Percentiles rank a stretch among this genome's conserved stretches.
These are phyloP conservation scores for Cyrtodaria siliqua DNA, from an alignment of 2,888 invertebrate species.

Conservation along the genomic window DNA sequence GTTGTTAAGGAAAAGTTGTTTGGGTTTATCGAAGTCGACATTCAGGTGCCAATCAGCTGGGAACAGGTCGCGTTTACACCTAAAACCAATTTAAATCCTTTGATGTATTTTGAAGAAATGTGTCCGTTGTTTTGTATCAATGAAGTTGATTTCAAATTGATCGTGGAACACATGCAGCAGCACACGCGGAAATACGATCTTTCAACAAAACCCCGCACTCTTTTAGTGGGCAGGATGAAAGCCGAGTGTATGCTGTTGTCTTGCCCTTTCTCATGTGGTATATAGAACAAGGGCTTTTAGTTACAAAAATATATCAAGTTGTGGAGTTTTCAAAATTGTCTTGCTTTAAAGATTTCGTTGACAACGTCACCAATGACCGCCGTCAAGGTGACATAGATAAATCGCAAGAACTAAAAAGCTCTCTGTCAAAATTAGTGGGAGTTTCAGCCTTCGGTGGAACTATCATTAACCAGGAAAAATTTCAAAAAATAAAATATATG, in stretches of 20 bases:
- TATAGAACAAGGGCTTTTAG: conserved; percentile 28
- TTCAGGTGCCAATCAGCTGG: conserved; percentile 23
- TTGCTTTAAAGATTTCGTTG: conserved; percentile 30
- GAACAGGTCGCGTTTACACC: conserved; percentile 4
- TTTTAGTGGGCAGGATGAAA: conserved; percentile 33
- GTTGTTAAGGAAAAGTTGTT: conserved; percentile 21
- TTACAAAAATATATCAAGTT: conserved; percentile 30
- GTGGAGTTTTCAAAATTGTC: conserved; percentile 22
- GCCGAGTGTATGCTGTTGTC: conserved; percentile 18
- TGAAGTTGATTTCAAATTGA: conserved; percentile 11
- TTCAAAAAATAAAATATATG: too few species aligned
- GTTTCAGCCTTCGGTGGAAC: too few species aligned
- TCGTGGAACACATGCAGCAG: conserved; percentile 33
- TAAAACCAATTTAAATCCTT: conserved; percentile 6
- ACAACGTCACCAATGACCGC: conserved; percentile 6
- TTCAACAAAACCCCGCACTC: neutral
- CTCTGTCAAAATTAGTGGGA: too few species aligned
- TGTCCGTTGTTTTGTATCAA: conserved; percentile 28
- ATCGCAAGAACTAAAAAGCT: conserved; percentile 28
- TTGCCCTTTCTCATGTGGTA: conserved; percentile 42
- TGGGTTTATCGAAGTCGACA: conserved; percentile 32
- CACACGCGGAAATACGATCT: conserved; percentile 4
- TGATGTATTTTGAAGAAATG: conserved; percentile 29
- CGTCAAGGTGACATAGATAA: conserved; percentile 23
- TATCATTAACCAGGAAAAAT: too few species aligned